phyloP scores from a whole-genome alignment of 2,888 invertebrate genomes.

The Eupsilia transversa region DNA sequence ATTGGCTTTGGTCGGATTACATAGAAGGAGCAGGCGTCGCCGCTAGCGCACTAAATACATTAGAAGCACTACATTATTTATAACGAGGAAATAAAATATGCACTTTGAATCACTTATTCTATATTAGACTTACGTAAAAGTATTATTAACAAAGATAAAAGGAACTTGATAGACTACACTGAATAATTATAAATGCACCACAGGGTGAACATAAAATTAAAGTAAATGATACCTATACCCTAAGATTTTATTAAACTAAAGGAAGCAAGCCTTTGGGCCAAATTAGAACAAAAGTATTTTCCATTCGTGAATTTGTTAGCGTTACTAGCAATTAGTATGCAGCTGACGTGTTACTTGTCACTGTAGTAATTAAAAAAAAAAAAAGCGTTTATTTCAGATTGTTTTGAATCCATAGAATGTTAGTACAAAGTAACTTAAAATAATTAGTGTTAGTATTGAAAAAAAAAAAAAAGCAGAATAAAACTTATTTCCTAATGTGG shows the following conservation, averaged over 20 bases:
- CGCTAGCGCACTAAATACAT: conserved; percentile 1
- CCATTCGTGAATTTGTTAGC: not conserved
- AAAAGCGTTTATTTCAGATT: too few relatives aligned
- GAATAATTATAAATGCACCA: not conserved
- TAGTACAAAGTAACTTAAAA: too few relatives aligned
- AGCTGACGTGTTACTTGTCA: not conserved
- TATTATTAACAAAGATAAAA: not conserved
- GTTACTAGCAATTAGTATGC: not conserved
- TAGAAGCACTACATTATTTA: conserved; percentile 18
- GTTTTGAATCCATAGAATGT: too few relatives aligned
- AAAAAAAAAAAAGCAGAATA: too few relatives aligned
- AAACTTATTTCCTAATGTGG: too few relatives aligned
- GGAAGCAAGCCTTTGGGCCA: not conserved
- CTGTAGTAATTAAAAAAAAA: too few relatives aligned
- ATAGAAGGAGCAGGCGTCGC: not conserved
- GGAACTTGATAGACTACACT: not conserved
- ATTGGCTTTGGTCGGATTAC: conserved; percentile 9
- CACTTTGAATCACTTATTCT: not conserved
- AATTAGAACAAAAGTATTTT: not conserved
- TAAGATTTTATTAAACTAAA: not conserved
- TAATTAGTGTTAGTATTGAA: too few relatives aligned
- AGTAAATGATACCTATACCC: too few relatives aligned
- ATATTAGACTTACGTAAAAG: not conserved
- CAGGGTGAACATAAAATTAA: not conserved
- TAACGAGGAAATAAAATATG: not conserved